Evolutionary conservation across 2,113 vertebrate genomes (phyloP).

Genomic region (Australoheros scitulus): DNA sequence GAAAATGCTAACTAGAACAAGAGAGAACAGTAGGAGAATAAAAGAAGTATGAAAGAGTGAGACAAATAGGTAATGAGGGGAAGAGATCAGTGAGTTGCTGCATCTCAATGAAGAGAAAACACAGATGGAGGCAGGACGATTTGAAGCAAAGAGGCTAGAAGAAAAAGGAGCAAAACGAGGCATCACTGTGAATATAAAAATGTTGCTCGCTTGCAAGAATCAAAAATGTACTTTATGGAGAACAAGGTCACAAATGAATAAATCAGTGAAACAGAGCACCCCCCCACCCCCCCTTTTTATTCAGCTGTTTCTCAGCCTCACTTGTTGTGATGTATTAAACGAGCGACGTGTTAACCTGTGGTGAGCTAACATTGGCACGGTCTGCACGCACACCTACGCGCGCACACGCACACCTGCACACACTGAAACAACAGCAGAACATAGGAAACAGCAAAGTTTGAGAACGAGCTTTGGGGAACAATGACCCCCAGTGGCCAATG

Average conservation of each 20-base stretch:
- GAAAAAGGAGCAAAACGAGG: not conserved
- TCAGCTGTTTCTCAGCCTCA: slow-evolving; percentile 2
- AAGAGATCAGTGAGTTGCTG: slow-evolving; percentile 37
- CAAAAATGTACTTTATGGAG: slow-evolving; percentile 12
- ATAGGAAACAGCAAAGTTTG: not conserved
- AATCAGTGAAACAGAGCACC: slow-evolving; percentile 28
- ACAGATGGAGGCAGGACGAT: slow-evolving; percentile 29
- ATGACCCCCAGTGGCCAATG: slow-evolving; percentile 73
- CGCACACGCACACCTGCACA: not conserved
- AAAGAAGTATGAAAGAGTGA: slow-evolving; percentile 40
- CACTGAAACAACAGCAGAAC: not conserved
- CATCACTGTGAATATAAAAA: slow-evolving; percentile 15
- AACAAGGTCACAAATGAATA: slow-evolving; percentile 46
- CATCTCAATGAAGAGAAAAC: slow-evolving; percentile 49
- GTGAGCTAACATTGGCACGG: not conserved
- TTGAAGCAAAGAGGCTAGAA: not conserved
- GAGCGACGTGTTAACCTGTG: slow-evolving; percentile 27
- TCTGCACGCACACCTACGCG: not conserved
- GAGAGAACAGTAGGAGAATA: slow-evolving; percentile 21
- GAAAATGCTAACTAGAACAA: slow-evolving; percentile 21
- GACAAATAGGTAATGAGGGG: slow-evolving; percentile 49
- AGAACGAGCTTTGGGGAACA: slow-evolving; percentile 56
- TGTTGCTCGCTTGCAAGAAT: slow-evolving; percentile 23
- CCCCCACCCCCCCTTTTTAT: not conserved
- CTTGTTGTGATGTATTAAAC: slow-evolving; percentile 26